Evolutionary conservation across 2,888 invertebrate species (phyloP).

Genomic region (Spisula solida): DNA sequence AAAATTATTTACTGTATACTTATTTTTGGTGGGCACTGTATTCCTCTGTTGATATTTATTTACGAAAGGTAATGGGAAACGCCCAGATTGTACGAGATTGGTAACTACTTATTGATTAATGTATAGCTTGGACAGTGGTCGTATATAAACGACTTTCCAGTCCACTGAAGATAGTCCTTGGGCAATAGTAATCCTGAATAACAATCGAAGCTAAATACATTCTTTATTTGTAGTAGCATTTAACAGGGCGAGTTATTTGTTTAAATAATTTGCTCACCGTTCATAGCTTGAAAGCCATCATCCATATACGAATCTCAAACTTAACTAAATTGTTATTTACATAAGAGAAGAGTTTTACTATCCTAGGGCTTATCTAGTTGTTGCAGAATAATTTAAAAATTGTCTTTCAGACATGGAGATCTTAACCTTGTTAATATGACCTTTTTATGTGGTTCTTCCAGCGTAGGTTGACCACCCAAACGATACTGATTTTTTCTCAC

Average conservation of each 20-base stretch:
- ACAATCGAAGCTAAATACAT: not conserved
- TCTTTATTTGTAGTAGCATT: slow-evolving; percentile 21
- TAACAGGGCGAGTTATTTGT: not conserved
- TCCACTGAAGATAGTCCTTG: not conserved
- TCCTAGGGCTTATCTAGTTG: not conserved
- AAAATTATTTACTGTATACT: no score
- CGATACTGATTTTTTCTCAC: no score
- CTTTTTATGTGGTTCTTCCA: no score
- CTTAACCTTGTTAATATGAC: no score
- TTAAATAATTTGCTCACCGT: slow-evolving; percentile 18
- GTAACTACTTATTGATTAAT: slow-evolving; percentile 6
- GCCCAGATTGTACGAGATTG: slow-evolving; percentile 18
- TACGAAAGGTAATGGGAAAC: not conserved
- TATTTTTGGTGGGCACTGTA: no score
- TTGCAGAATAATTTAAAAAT: slow-evolving; percentile 2
- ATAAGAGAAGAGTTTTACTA: not conserved
- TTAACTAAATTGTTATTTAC: not conserved
- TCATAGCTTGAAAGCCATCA: not conserved
- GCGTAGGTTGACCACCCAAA: no score
- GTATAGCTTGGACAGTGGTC: not conserved
- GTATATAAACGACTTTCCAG: not conserved
- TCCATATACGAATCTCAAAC: not conserved
- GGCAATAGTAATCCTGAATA: not conserved
- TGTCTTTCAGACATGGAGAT: not conserved
- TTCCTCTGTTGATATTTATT: slow-evolving; percentile 6